Base-by-base conservation (phyloP, 2,888 invertebrate genomes). In the Shargacucullia verbasci region DNA sequence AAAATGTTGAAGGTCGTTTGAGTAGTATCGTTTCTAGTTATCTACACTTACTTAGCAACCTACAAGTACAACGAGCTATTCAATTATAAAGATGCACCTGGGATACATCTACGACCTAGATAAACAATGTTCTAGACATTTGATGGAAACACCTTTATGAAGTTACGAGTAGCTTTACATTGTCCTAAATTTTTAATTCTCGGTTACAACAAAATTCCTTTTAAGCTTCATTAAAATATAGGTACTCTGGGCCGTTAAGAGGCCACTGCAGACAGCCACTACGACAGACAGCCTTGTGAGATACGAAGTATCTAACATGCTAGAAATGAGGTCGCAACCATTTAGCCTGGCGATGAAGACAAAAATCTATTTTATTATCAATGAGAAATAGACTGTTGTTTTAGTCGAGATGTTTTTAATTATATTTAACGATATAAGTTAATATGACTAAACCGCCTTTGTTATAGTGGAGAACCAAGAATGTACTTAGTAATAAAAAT, bases 301-400 rank as follows among this genome's bases (percentile, higher is more conserved):
- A 70, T 59, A 70, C 46, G 45, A 47, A 54, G 39, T 70, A 52
- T 33, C 11, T 53, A 35, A 35, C 45, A 35, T 37, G 56, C 34
- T 37, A 33, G 20, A 47, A 63, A 54, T 54, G 50, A 50, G 53
- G 60, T 48, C 49, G 37, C 52, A n/a, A 5, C 25, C 31, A 34
- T 46, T 49, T 27, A 29, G 38, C 37, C 20, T 14, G 41, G n/a
- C n/a, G 1, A 9, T 31, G 25, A 38, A 49, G 38, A 49, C 38
- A 46, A 43, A 56, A 53, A 37, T 37, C 20, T 29, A 39, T 40
- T 25, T 27, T 14, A 48, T 31, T 43, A 43, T 45, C 33, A 46
- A 29, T 8, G 8, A 27, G 9, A 33, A 13, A 37, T 39, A 3
- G 20, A 20, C 20, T 20, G 20, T 20, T 20, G 20, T 13, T 47